Evolutionary conservation across 2,113 vertebrate species (phyloP), one percentile per base, ranked within the genome.

Genomic region (Bubo scandiacus): DNA sequence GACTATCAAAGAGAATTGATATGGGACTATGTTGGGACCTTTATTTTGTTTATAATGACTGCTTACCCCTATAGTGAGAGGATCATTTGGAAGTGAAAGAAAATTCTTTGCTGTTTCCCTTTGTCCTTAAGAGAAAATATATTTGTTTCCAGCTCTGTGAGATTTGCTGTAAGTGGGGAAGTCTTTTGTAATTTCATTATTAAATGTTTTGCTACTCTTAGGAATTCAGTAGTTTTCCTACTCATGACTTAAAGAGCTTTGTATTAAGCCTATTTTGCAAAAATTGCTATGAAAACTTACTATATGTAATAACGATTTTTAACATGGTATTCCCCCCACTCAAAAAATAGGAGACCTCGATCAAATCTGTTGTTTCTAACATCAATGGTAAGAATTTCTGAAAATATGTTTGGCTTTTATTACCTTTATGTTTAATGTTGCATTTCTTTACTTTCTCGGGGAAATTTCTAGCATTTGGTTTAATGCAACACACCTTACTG

Each of bases 321-420:
- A 79, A 92, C 55, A 21, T 55, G 43, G 23, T 86, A 34, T 91
- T 86, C 32, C 30, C 6, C 7, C 10, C 6, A 17, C 43, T 75
- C 71, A 62, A 78, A 84, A 89, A 59, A 49, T 8, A 95, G 94
- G 81, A 82, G 71, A 86, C 55, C 10, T 63, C 66, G 0, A 55
- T 86, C 85, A 74, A 79, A 55, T 59, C 23, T 65, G 17, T 45
- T 5, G 2, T 23, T 86, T 74, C 77, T n/a, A 82, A 17, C 54
- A 74, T 40, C 15, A 40, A 61, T 29, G 92, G 94, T 95, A 95
- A 95, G 94, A 54, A 72, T 51, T 92, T 73, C 43, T 79, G 40
- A 43, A 73, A 92, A 54, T 49, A 27, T 49, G 18, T 62, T 70
- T 52, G 1, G 0, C 16, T 61, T 90, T 86, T 73, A 11, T 63